These are phyloP conservation scores for Drosophila simulans DNA, from an alignment of 1,140 invertebrate species.

Conservation along the genomic window DNA sequence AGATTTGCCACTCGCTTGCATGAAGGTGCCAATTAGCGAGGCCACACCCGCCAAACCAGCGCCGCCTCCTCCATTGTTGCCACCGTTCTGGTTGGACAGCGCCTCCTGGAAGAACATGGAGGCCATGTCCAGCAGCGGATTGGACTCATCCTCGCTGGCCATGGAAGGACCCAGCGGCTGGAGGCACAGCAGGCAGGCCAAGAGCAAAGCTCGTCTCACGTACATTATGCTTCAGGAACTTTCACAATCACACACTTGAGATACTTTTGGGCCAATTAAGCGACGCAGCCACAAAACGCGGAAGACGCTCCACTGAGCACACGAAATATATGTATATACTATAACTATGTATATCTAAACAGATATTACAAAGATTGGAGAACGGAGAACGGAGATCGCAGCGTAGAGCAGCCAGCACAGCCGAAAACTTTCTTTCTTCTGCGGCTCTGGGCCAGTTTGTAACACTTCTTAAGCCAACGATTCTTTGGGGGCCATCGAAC, in stretches of 20 bases:
- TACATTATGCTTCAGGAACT: constrained; percentile 78
- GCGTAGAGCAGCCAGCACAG: constrained; percentile 63
- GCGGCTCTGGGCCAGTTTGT: constrained; percentile 61
- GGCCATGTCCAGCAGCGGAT: constrained; percentile 86
- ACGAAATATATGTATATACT: constrained; percentile 14
- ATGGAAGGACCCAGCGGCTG: constrained; percentile 63
- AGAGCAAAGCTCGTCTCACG: constrained; percentile 66
- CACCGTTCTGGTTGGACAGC: constrained; percentile 85
- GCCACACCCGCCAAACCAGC: constrained; percentile 77
- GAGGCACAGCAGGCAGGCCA: constrained; percentile 73
- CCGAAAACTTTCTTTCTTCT: constrained; percentile 83
- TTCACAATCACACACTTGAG: constrained; percentile 83
- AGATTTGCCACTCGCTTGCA: constrained; percentile 86
- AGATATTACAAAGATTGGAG: constrained; percentile 22
- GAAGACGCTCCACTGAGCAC: constrained; percentile 72
- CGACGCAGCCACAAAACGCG: constrained; percentile 63
- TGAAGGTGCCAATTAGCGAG: constrained; percentile 85
- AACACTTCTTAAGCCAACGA: constrained; percentile 78
- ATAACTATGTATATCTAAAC: background rate
- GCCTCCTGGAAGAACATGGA: constrained; percentile 86
- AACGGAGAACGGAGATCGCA: constrained; percentile 17
- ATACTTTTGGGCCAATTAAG: constrained; percentile 78
- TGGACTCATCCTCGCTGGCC: constrained; percentile 85
- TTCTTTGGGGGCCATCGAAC: constrained; percentile 45
- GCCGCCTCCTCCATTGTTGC: constrained; percentile 71